These are phyloP conservation scores for Cephalopholis sonnerati DNA, from an alignment of 2,113 vertebrate species.

Conservation along the genomic window DNA sequence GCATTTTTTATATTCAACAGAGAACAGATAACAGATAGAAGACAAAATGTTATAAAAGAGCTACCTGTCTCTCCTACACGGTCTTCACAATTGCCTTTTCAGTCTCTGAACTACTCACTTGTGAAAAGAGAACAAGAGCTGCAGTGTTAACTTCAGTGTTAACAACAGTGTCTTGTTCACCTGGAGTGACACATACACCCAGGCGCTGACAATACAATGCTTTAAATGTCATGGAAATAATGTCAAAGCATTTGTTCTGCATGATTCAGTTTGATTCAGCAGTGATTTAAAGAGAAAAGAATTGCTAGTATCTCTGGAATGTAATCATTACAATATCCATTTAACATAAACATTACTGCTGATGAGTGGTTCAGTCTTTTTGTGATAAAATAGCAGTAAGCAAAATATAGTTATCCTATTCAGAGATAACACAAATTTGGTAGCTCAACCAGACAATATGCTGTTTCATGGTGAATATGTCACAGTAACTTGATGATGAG, in stretches of 20 bases:
- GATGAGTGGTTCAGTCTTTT: not conserved
- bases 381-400: no score
- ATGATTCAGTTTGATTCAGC: not conserved
- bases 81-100: not conserved
- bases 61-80: not conserved
- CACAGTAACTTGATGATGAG: not conserved
- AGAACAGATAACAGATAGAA: no score
- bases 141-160: not conserved
- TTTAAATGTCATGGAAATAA: not conserved
- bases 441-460: not conserved
- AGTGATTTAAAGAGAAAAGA: not conserved
- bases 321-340: not conserved
- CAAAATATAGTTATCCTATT: not conserved
- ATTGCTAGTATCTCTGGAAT: not conserved
- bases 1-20: not conserved
- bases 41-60: not conserved
- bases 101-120: not conserved
- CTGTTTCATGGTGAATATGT: no score
- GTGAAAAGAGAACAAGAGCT: constrained; percentile 8
- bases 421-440: not conserved
- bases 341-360: not conserved
- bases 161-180: constrained; percentile 3
- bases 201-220: not conserved
- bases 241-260: not conserved
- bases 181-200: not conserved